A percentile compares a stretch with the other conserved stretches of the same genome.
These are phyloP conservation scores for Drosophila novamexicana DNA, from an alignment of 1,140 invertebrate genomes.

Conservation along the genomic window DNA sequence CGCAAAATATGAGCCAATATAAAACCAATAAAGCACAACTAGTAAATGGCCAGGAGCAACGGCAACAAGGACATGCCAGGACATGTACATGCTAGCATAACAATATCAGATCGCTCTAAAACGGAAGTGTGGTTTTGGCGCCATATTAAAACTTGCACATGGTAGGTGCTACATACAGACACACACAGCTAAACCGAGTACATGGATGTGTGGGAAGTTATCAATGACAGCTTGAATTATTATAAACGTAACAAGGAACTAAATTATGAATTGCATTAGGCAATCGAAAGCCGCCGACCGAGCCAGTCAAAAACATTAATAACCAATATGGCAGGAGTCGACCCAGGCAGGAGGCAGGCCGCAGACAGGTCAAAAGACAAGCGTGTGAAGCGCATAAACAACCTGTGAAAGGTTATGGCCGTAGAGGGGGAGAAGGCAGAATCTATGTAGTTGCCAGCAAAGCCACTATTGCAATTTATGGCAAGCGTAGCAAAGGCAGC, in stretches of 20 bases:
- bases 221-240: slow-evolving; percentile 56
- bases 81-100: slow-evolving; percentile 33
- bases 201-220: background rate
- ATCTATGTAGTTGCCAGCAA: slow-evolving; percentile 51
- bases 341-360: background rate
- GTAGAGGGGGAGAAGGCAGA: slow-evolving; percentile 3
- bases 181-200: background rate
- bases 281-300: slow-evolving; percentile 58
- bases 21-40: slow-evolving; percentile 71
- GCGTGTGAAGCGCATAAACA: slow-evolving; percentile 80
- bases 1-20: slow-evolving; percentile 81
- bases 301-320: slow-evolving; percentile 74
- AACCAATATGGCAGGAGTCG: slow-evolving; percentile 65
- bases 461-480: slow-evolving; percentile 77
- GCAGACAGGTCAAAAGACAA: slow-evolving; percentile 52
- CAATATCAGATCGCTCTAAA: slow-evolving; percentile 60
- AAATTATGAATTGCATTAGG: slow-evolving; percentile 72
- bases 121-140: slow-evolving; percentile 41
- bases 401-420: slow-evolving; percentile 54
- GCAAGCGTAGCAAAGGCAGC: slow-evolving; percentile 50
- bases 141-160: slow-evolving; percentile 37
- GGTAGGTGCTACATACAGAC: background rate
- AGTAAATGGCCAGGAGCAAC: slow-evolving; percentile 16
- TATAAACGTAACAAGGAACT: slow-evolving; percentile 56
- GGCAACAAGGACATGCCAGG: slow-evolving; percentile 18